Evolutionary conservation across 2,888 invertebrate species (phyloP), one percentile per base, ranked within the genome.

Genomic region (Mesoligia furuncula): DNA sequence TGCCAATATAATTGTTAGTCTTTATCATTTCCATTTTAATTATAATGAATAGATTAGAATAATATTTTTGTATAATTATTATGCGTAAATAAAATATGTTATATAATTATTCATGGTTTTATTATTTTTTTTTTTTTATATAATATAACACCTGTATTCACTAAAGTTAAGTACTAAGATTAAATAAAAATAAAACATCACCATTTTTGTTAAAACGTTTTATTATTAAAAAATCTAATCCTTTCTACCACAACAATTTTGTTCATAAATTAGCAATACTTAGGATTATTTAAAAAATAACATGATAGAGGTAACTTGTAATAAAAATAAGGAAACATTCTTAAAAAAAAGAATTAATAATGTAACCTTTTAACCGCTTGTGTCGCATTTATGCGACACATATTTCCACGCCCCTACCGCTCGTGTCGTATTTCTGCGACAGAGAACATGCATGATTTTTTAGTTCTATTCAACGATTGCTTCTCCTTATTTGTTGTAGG

Each of bases 61-160:
- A 89, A 89, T 92, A 91, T 91, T 92, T 92, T 92, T 92, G 89
- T 92, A 92, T 91, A 89, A 91, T 91, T 90, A 90, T 89, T 90
- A 91, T 90, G 84, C 90, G 87, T 90, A 88, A 91, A 91, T 90
- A 89, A 88, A 90, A 84, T 87, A 88, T 88, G 87, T 88, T 88
- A 87, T 87, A 72, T 87, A 85, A 75, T 77, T 68, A 24, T 24
- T 77, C 17, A 31, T 62, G 15, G 70, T 84, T 88, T 85, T 73
- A 69, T 72, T 88, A 75, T 45, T 54, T 17, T 31, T 0, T 39
- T 8, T 62, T 54, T 36, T 31, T 0, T 1, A 9, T 51, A 48
- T 9, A 27, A 51, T 39, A 13, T 69, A 31, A 27, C 4, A 8
- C 24, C 8, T 31, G 51, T 24, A 51, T 69, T n/a, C 15, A 51